Conservation (phyloP, 1,140 invertebrate genomes). For the Neuroterus valhalla region DNA sequence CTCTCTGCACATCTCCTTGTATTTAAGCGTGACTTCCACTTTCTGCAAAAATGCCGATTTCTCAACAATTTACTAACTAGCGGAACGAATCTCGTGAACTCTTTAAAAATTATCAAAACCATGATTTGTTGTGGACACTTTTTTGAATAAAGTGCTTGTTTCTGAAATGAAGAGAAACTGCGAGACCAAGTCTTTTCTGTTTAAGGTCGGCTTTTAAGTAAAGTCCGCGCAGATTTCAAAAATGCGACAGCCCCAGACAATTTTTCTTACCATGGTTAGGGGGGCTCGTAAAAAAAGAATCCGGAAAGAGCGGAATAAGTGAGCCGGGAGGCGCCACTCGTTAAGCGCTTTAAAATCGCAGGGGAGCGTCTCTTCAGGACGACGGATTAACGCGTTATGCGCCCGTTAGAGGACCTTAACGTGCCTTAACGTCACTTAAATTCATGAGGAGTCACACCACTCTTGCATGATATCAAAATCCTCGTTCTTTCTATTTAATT, state of each 20-base stretch:
- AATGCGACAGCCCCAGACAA: background rate
- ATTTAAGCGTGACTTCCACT: no score
- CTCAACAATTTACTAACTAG: background rate
- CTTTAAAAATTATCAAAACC: background rate
- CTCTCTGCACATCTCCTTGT: slow-evolving; percentile 56
- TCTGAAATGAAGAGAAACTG: slow-evolving; percentile 36
- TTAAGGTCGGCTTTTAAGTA: slow-evolving; percentile 9
- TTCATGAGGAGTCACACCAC: slow-evolving; percentile 27
- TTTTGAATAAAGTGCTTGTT: slow-evolving; percentile 4
- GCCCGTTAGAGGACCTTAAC: slow-evolving; percentile 35
- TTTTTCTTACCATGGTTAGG: slow-evolving; percentile 1
- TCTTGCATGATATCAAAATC: background rate
- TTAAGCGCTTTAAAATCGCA: slow-evolving; percentile 44
- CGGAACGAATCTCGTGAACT: background rate
- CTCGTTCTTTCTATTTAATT: background rate
- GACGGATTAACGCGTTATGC: slow-evolving; percentile 42
- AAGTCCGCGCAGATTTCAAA: slow-evolving; percentile 3
- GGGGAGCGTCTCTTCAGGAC: slow-evolving; percentile 30
- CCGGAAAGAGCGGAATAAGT: slow-evolving; percentile 35
- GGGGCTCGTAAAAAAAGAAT: slow-evolving; percentile 30
- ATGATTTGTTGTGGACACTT: no score
- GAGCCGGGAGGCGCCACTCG: slow-evolving; percentile 25
- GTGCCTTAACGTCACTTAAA: slow-evolving; percentile 31
- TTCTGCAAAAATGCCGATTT: no score
- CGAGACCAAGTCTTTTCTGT: slow-evolving; percentile 33